Evolutionary conservation across 2,888 invertebrate species (phyloP).

Genomic region (Acanthoscelides obtectus): DNA sequence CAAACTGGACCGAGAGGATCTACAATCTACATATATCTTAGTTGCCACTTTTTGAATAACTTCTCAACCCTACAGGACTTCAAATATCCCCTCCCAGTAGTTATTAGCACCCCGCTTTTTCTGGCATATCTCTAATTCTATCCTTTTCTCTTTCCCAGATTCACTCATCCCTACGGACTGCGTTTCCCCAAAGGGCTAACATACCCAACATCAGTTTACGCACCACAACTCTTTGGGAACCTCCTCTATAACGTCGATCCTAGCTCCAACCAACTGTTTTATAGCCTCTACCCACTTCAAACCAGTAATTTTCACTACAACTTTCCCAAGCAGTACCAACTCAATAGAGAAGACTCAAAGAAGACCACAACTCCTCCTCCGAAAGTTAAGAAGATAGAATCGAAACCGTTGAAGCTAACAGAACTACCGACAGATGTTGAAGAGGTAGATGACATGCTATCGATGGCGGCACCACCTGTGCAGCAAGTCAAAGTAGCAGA

Average conservation of each 20-base stretch:
- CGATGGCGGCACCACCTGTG: neutral
- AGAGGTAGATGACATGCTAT: neutral
- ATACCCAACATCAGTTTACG: conserved; percentile 16
- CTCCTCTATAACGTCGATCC: conserved; percentile 9
- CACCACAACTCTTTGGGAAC: conserved; percentile 14
- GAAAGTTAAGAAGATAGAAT: neutral
- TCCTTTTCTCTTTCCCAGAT: conserved; percentile 23
- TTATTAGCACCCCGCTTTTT: neutral
- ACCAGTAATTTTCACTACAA: conserved; percentile 6
- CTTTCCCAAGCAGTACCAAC: conserved; percentile 5
- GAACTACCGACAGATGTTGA: neutral
- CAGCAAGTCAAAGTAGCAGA: neutral
- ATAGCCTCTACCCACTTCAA: neutral
- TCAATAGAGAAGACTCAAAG: conserved; percentile 4
- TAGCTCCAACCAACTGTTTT: conserved; percentile 6
- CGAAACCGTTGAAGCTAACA: neutral
- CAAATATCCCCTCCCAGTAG: neutral
- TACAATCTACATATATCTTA: too few relatives aligned
- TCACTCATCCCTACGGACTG: conserved; percentile 22
- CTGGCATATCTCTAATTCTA: neutral
- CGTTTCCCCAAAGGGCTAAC: conserved; percentile 27
- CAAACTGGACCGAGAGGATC: too few relatives aligned
- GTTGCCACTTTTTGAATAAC: too few relatives aligned
- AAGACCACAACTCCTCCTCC: neutral
- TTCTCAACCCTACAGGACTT: neutral